Conservation (phyloP, 2,888 invertebrate genomes). For the Caenorhabditis sp. region DNA sequence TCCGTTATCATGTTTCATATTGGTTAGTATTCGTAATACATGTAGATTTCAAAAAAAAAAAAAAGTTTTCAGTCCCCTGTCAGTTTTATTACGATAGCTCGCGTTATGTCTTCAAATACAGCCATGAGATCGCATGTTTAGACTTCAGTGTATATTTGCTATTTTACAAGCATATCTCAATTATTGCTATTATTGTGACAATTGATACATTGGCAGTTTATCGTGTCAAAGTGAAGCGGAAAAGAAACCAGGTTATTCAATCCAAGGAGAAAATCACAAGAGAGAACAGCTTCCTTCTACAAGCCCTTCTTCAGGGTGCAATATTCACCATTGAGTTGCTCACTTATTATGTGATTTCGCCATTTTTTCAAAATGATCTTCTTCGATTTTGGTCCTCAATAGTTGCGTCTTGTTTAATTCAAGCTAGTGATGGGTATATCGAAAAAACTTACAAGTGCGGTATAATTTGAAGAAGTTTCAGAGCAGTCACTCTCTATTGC, state of each 20-base stretch:
- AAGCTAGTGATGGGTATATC: too few species aligned
- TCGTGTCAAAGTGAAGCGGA: neutral
- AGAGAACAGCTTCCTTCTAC: conserved; percentile 21
- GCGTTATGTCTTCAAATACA: neutral
- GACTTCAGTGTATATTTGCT: conserved; percentile 7
- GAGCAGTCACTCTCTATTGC: too few species aligned
- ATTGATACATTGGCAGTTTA: conserved; percentile 20
- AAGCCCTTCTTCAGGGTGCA: conserved; percentile 29
- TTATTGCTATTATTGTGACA: conserved; percentile 3
- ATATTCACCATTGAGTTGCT: conserved; percentile 44
- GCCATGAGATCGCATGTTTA: conserved; percentile 7
- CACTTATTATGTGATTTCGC: conserved; percentile 38
- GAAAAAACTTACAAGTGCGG: too few species aligned
- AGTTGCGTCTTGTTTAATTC: too few species aligned
- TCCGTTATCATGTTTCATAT: neutral
- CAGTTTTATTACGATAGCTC: neutral
- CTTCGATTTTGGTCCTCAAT: too few species aligned
- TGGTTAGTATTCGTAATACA: too few species aligned
- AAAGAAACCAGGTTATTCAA: neutral
- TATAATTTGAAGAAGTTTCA: too few species aligned
- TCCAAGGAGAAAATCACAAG: neutral
- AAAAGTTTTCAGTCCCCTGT: neutral
- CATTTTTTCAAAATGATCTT: neutral
- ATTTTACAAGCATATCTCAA: conserved; percentile 7
- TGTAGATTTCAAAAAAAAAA: neutral